phyloP scores from a whole-genome alignment of 2,888 invertebrate genomes.

The Trissolcus brochymenae region DNA sequence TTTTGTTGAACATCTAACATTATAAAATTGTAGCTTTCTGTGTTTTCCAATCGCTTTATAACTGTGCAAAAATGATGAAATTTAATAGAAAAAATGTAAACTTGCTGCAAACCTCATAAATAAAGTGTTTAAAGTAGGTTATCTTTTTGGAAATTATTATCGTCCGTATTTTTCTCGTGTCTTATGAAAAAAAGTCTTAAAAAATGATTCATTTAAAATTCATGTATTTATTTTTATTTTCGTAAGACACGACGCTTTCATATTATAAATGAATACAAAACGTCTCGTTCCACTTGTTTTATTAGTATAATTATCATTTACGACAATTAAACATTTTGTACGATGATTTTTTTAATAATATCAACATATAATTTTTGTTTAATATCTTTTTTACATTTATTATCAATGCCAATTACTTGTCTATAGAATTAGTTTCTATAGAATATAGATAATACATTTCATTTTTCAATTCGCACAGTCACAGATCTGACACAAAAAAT shows the following conservation, averaged over 20 bases:
- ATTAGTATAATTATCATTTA: conserved; percentile 30
- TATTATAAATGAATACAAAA: conserved; percentile 7
- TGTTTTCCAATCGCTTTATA: no score
- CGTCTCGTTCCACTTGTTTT: conserved; percentile 18
- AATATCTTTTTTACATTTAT: conserved; percentile 28
- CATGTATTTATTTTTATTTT: background rate
- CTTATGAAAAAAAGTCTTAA: no score
- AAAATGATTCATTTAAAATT: no score
- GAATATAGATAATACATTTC: conserved; percentile 5
- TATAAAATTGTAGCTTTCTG: no score
- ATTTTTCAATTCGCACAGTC: conserved; percentile 12
- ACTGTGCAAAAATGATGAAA: no score
- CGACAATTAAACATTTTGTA: conserved; percentile 32
- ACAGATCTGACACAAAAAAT: conserved; percentile 34
- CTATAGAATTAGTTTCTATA: conserved; percentile 13
- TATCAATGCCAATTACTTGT: conserved; percentile 21
- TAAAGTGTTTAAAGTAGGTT: no score
- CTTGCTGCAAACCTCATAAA: no score
- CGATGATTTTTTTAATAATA: conserved; percentile 23
- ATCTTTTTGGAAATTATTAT: no score
- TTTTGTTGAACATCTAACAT: no score
- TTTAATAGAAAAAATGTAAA: no score
- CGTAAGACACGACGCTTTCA: background rate
- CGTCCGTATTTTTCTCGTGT: no score
- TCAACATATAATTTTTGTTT: conserved; percentile 9